A percentile compares a stretch with the other conserved stretches of the same genome.
These are phyloP conservation scores for Myodes glareolus DNA, from an alignment of 2,113 vertebrate species.

Conservation along the genomic window DNA sequence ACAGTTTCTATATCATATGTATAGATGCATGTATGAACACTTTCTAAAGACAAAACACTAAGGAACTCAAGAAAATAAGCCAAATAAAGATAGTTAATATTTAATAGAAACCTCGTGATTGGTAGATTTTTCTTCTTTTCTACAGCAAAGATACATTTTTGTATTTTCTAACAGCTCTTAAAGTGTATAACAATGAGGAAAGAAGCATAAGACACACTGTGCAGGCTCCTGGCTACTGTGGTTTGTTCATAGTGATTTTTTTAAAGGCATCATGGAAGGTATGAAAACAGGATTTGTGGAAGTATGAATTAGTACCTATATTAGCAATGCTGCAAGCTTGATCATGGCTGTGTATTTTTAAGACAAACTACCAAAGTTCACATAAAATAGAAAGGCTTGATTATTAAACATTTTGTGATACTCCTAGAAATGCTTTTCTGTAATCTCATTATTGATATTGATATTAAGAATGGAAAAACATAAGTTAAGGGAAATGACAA, in stretches of 20 bases:
- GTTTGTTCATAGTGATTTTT: not conserved
- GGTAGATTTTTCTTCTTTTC: constrained; percentile 40
- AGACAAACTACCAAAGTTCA: constrained; percentile 18
- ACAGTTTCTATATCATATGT: not conserved
- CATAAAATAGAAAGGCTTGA: constrained; percentile 27
- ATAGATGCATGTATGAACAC: not conserved
- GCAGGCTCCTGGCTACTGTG: not conserved
- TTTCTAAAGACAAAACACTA: constrained; percentile 50
- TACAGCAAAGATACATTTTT: not conserved
- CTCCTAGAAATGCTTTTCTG: constrained; percentile 7
- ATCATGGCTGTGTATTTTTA: constrained; percentile 12
- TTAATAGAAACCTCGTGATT: not conserved
- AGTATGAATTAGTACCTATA: not conserved
- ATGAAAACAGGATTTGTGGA: constrained; percentile 21
- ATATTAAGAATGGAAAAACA: constrained; percentile 35
- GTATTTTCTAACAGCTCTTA: constrained; percentile 37
- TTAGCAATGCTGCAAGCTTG: not conserved
- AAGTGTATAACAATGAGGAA: not conserved
- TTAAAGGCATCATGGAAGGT: not conserved
- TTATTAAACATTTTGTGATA: constrained; percentile 28
- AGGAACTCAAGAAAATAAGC: constrained; percentile 23
- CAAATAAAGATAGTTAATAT: not conserved
- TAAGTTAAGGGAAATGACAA: not conserved
- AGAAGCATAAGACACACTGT: not conserved
- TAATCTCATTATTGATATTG: not conserved